These are phyloP conservation scores for Hypomecis atomaria DNA, from an alignment of 2,888 invertebrate species.

Conservation along the genomic window DNA sequence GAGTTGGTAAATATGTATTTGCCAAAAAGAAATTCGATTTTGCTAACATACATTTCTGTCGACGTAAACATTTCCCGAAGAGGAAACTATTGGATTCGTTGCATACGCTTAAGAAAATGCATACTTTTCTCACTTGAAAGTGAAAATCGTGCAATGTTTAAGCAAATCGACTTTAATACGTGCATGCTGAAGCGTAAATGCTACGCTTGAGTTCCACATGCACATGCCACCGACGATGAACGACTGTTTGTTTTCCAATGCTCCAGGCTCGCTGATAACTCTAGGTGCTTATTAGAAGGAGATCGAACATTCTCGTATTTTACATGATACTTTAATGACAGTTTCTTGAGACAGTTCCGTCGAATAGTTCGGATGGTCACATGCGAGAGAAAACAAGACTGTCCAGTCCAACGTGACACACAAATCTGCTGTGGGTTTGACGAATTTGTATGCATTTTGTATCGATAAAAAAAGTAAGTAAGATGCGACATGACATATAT, in stretches of 20 bases:
- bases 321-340: slow-evolving; percentile 75
- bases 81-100: slow-evolving; percentile 38
- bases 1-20: too few relatives aligned
- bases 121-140: slow-evolving; percentile 64
- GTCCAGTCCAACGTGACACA: slow-evolving; percentile 54
- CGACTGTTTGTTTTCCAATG: slow-evolving; percentile 54
- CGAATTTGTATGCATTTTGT: too few relatives aligned
- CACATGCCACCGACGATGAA: slow-evolving; percentile 52
- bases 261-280: slow-evolving; percentile 53
- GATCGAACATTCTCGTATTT: slow-evolving; percentile 65
- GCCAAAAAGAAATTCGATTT: too few relatives aligned
- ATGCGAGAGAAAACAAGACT: slow-evolving; percentile 74
- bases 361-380: slow-evolving; percentile 77
- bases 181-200: slow-evolving; percentile 50
- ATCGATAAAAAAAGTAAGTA: too few relatives aligned
- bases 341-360: slow-evolving; percentile 79
- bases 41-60: too few relatives aligned
- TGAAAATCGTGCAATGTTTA: slow-evolving; percentile 69
- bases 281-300: slow-evolving; percentile 56
- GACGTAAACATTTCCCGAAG: slow-evolving; percentile 7
- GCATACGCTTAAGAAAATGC: slow-evolving; percentile 42
- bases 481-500: too few relatives aligned
- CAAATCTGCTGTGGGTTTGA: not conserved
- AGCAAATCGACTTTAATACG: slow-evolving; percentile 51
- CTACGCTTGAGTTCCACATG: slow-evolving; percentile 59